Evolutionary conservation across 2,797 vertebrate genomes (phyloP).

Genomic region (Crypturellus tataupa): DNA sequence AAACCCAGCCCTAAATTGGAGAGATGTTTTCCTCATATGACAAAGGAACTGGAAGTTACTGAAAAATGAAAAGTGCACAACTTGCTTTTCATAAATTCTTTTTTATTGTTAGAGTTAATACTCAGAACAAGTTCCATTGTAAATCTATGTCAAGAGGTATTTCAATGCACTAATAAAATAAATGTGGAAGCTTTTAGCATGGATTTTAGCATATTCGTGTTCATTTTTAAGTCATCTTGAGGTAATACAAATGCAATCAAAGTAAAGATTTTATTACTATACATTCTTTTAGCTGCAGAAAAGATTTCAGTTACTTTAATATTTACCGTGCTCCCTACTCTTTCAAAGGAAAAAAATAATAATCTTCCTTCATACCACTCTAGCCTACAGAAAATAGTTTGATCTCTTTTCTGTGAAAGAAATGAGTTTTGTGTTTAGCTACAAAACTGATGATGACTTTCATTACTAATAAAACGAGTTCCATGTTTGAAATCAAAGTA

Average conservation of each 20-base stretch:
- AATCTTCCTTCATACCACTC: background rate
- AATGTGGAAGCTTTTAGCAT: background rate
- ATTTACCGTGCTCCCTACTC: background rate
- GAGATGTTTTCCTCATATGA: background rate
- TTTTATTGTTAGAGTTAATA: background rate
- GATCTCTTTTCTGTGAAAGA: background rate
- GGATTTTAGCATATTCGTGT: accelerated
- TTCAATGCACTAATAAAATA: background rate
- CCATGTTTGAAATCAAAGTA: background rate
- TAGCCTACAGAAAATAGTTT: background rate
- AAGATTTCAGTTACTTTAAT: background rate
- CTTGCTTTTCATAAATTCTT: background rate
- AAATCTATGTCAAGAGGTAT: background rate
- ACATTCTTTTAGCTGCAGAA: background rate
- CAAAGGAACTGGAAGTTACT: background rate
- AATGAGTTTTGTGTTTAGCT: background rate
- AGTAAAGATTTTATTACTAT: background rate
- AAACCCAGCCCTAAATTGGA: background rate
- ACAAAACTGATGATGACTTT: background rate
- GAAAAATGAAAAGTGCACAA: background rate
- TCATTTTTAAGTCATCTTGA: background rate
- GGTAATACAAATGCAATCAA: background rate
- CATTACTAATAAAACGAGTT: background rate
- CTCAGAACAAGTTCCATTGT: background rate
- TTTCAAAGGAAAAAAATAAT: background rate